Percentiles rank a stretch among this genome's conserved stretches.
These are phyloP conservation scores for Ailurus styani DNA, from an alignment of 2,113 vertebrate genomes.

Conservation along the genomic window DNA sequence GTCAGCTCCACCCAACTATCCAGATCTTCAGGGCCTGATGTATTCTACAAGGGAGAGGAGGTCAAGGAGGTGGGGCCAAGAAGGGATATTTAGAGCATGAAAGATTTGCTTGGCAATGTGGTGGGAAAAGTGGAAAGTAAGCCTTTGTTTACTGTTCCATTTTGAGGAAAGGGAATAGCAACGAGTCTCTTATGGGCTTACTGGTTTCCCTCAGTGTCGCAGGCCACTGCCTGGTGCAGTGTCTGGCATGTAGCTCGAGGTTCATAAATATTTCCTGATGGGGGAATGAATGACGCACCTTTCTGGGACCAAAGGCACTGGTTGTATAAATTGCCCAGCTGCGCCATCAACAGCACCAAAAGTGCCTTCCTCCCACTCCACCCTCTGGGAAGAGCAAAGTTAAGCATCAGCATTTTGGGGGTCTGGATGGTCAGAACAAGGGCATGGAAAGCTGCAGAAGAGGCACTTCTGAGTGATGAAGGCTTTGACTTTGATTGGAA, in stretches of 20 bases:
- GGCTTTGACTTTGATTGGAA: not conserved
- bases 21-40: not conserved
- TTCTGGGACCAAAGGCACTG: not conserved
- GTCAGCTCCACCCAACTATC: no score
- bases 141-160: not conserved
- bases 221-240: not conserved
- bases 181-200: rapidly evolving
- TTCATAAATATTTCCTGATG: not conserved
- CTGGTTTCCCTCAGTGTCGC: not conserved
- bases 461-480: no score
- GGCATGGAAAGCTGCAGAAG: rapidly evolving
- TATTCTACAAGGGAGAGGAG: not conserved
- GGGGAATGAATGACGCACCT: not conserved
- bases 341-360: not conserved
- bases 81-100: no score
- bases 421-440: not conserved
- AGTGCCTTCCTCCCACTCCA: not conserved
- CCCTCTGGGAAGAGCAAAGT: not conserved
- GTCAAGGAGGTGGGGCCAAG: rapidly evolving
- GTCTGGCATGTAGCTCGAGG: no score
- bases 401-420: not conserved
- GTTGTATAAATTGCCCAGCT: not conserved
- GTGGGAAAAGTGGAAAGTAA: not conserved
- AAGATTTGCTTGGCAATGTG: not conserved
- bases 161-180: not conserved